Conservation (phyloP, 2,888 invertebrate genomes). For the Harmothoe impar region DNA sequence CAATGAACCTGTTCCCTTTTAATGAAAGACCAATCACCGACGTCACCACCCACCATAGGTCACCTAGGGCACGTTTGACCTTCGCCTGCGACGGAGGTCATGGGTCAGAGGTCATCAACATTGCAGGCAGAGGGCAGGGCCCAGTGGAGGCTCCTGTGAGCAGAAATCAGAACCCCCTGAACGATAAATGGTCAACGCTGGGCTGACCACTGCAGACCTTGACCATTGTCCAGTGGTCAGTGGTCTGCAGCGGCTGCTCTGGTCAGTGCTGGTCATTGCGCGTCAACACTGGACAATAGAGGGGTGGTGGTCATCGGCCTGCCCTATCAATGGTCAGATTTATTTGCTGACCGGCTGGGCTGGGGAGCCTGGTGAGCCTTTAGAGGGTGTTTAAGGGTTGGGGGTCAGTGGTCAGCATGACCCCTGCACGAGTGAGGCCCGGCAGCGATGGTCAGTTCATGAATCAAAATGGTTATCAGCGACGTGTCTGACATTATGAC, state of each 20-base stretch:
- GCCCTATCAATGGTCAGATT: slow-evolving; percentile 34
- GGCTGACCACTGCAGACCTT: neutral
- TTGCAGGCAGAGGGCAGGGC: neutral
- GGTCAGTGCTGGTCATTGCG: neutral
- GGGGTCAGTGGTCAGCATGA: slow-evolving; percentile 54
- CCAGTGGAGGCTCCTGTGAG: slow-evolving; percentile 27
- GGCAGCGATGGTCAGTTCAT: slow-evolving; percentile 37
- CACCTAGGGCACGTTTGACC: neutral
- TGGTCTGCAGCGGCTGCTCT: neutral
- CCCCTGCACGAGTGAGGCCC: neutral
- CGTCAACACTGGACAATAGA: slow-evolving; percentile 31
- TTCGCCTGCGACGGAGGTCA: neutral
- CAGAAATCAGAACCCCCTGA: slow-evolving; percentile 57
- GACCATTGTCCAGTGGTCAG: slow-evolving; percentile 28
- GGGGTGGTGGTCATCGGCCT: neutral
- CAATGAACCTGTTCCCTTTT: slow-evolving; percentile 13
- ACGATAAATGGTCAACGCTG: slow-evolving; percentile 30
- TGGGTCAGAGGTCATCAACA: slow-evolving; percentile 17
- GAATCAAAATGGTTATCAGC: slow-evolving; percentile 34
- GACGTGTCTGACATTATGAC: slow-evolving; percentile 2
- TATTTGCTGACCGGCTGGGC: slow-evolving; percentile 17
- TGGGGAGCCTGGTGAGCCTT: neutral
- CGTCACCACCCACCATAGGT: neutral
- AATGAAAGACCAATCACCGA: slow-evolving; percentile 50
- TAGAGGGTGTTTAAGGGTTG: slow-evolving; percentile 49